phyloP scores from a whole-genome alignment of 2,113 vertebrate genomes.

The Mandrillus leucophaeus region DNA sequence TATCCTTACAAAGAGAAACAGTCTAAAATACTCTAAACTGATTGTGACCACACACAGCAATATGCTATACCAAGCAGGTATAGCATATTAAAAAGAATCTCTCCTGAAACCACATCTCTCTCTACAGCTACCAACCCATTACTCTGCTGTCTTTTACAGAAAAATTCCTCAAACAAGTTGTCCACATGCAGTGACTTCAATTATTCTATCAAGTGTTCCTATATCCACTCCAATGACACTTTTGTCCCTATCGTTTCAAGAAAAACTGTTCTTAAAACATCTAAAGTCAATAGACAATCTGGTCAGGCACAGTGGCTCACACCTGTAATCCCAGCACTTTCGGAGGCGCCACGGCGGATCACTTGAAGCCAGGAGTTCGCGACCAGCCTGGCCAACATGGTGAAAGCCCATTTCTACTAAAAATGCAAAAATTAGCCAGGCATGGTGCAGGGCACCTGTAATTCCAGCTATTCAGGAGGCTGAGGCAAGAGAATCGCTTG shows the following conservation, averaged over 20 bases:
- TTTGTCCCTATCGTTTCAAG: not conserved
- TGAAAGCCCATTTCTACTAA: too few relatives aligned
- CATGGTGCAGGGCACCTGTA: too few relatives aligned
- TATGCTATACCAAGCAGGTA: not conserved
- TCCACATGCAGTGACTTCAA: not conserved
- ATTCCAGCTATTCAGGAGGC: too few relatives aligned
- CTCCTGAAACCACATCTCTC: not conserved
- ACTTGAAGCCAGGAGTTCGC: too few relatives aligned
- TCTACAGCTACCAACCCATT: not conserved
- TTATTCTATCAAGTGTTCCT: not conserved
- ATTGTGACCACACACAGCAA: not conserved
- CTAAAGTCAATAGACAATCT: not conserved
- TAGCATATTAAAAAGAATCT: slow-evolving; percentile 6
- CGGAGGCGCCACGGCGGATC: too few relatives aligned
- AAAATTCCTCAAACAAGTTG: not conserved
- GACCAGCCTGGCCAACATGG: too few relatives aligned
- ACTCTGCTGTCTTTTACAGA: not conserved
- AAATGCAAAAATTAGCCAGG: too few relatives aligned
- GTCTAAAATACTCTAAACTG: not conserved
- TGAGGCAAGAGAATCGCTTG: too few relatives aligned
- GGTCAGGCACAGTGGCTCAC: too few relatives aligned
- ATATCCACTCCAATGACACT: not conserved
- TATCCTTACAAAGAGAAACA: not conserved
- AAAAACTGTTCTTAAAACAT: not conserved
- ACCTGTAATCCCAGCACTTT: too few relatives aligned